Base-by-base conservation (phyloP, 2,113 vertebrate species). In the Corvus hawaiiensis region DNA sequence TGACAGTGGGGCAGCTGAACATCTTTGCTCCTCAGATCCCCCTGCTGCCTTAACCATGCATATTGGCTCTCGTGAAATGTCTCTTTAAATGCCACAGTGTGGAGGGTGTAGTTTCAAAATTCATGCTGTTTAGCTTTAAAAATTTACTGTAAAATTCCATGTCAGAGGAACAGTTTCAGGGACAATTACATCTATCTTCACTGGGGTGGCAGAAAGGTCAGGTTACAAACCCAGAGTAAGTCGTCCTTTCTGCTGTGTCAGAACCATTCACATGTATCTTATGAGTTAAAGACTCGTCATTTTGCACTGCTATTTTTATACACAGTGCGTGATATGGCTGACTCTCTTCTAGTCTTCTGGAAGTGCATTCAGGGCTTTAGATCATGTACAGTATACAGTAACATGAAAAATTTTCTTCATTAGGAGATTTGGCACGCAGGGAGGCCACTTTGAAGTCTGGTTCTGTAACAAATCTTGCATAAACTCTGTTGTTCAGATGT, bases 381-480 rank as follows among this genome's bases (percentile, higher is more conserved):
- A 90, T 91, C 58, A 49, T 52, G 24, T 72, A 78, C 55, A 58
- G 46, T 72, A 68, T 52, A 84, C 44, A 87, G 43, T 28, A 87
- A 89, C 39, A 83, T 83, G 75, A 96, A 96, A 75, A 80, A 93
- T 17, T 77, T 18, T 51, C 26, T 90, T 85, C 84, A 67, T 85
- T 91, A 83, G 48, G 46, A 85, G 55, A 74, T 71, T 55, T 95
- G 91, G 81, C 95, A 88, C 30, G 83, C 30, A 39, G 16, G 26
- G 44, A 77, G 17, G 20, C 63, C 80, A 27, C 87, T 94, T 97
- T 96, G 94, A 96, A 95, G 81, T 84, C 52, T 90, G 41, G 7
- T 74, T 91, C 72, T 91, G 33, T 71, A 86, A 73, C 43, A 66
- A 87, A 94, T 87, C 55, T 80, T 73, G 32, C 27, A 55, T 51